Conservation (phyloP, 2,797 vertebrate genomes). For the Parauchenoglanis ngamensis region DNA sequence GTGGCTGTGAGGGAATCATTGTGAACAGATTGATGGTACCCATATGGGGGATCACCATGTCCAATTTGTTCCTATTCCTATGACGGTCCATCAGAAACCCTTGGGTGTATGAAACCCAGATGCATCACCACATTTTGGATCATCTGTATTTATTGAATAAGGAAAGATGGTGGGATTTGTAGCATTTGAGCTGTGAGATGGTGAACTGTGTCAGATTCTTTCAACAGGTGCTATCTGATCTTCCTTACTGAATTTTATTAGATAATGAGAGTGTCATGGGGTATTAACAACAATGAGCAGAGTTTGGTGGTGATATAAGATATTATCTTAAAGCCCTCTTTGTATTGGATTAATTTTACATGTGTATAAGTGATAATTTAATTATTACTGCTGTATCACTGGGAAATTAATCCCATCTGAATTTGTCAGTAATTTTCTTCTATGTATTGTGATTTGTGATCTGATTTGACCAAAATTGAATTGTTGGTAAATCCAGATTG, state of each 20-base stretch:
- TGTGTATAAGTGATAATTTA: neutral
- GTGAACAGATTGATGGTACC: neutral
- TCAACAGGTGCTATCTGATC: neutral
- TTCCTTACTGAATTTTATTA: neutral
- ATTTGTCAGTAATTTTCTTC: neutral
- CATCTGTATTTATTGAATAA: neutral
- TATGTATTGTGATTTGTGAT: neutral
- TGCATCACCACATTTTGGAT: neutral
- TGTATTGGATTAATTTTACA: neutral
- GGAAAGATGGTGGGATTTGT: neutral
- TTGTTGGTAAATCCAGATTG: neutral
- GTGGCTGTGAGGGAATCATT: neutral
- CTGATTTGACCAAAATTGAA: neutral
- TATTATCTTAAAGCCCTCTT: neutral
- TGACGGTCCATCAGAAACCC: neutral
- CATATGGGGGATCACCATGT: neutral
- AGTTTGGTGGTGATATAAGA: neutral
- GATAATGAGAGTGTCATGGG: neutral
- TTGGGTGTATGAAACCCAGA: neutral
- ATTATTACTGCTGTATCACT: neutral
- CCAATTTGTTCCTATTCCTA: neutral
- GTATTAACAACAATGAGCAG: neutral
- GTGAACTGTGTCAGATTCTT: neutral
- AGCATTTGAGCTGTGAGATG: neutral
- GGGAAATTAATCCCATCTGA: neutral